Evolutionary conservation across 2,113 vertebrate species (phyloP), one percentile per base, ranked within the genome.

Genomic region (Calyptomena viridis): DNA sequence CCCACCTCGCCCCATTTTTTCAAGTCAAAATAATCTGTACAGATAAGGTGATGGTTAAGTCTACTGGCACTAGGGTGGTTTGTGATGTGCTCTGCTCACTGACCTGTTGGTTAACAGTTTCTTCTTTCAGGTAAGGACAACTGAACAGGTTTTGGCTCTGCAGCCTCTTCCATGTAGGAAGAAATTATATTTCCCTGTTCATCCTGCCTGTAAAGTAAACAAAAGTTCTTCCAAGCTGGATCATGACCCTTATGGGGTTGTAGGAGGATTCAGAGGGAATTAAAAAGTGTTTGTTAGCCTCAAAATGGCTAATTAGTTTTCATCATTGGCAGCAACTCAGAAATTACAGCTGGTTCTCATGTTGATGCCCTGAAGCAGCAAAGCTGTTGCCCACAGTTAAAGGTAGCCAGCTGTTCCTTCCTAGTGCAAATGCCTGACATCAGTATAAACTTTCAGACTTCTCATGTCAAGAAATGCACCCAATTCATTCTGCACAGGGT

Each of bases 261-360:
- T 47, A 90, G 28, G 8, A 52, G 4, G 35, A 81, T 76, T 78
- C 68, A 49, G 30, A 71, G 39, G 30, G 56, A 93, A 75, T 35
- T 91, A 33, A 18, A 58, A 75, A 89, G 24, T 82, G 74, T 89
- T 84, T 71, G 18, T 83, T 78, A 75, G 64, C 46, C 44, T 91
- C 5, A 23, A 75, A 89, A 90, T 60, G 42, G 42, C 73, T 67
- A 91, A 92, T 84, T 93, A 92, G 67, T 94, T 94, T 92, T 78
- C 93, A 90, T 90, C 11, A 31, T 42, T 90, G 86, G 79, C 83
- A 94, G 83, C 76, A 89, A 73, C 60, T 89, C 75, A 56, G 53
- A 90, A 90, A 74, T 77, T 86, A 74, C 64, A 95, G 63, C 64
- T 81, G 69, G 14, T 87, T 93, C 81, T 95, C 55, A 75, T 33